Base-by-base conservation (phyloP, 2,888 invertebrate genomes). In the Biston stratarius region DNA sequence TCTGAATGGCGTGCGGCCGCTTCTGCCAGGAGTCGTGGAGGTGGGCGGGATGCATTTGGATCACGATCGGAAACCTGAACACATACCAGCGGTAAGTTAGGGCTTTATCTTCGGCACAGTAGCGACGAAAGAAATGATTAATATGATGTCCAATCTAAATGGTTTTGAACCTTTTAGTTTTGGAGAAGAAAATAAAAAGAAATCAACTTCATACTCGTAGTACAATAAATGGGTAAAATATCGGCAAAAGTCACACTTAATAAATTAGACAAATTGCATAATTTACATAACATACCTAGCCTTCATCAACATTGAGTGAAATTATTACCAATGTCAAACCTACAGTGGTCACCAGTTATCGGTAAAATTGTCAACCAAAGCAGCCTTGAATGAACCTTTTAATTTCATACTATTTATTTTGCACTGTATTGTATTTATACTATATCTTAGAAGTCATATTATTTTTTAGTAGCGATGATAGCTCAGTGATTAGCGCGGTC, bases 21-120 rank as follows among this genome's bases (percentile, higher is more conserved):
- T 89, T 3, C 77, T 95, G 0, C 95, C 95, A 0, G 95, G 94
- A 24, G 83, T 96, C 0, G 87, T 96, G 10, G 96, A 96, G 87
- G 93, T 96, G 11, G 96, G 95, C 9, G 96, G 96, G 0, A 91
- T 96, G 83, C 95, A 96, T 77, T 86, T 96, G 51, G 87, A 87
- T 42, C 81, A 85, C 3, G 77, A 77, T 3, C 82, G 74, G 10
- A 88, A 92, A 51, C 58, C 67, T 34, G 67, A 48, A 58, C 75
- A 88, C 5, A 82, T 96, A 71, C 94, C 95, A 0, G 61, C 82
- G 59, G 94, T 94, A 77, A 87, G 89, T 88, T 42, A 42, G 9
- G 38, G 38, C 9, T 6, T 38, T 6, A 38, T 38, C 38, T 38
- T 38, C 38, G 38, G 38, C 38, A 38, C 38, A 38, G 6, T 38